A percentile compares a stretch with the other conserved stretches of the same genome.
Conservation (phyloP, 2,113 vertebrate genomes). For the Porphyrio hochstetteri region DNA sequence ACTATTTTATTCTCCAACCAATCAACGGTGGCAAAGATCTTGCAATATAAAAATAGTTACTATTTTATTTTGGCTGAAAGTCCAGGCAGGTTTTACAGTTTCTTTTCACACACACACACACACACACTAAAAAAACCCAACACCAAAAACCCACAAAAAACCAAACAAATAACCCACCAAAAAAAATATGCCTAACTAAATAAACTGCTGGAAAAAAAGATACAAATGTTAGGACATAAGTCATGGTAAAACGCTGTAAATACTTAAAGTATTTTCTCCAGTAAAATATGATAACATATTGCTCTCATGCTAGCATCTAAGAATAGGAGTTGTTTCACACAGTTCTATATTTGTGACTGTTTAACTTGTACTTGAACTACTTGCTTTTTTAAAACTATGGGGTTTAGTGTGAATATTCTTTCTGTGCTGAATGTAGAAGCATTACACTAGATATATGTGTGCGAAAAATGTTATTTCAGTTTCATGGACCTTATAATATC, state of each 20-base stretch:
- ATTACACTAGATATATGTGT: not conserved
- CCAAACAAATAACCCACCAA: not conserved
- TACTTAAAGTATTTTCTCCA: not conserved
- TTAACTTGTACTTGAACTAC: not conserved
- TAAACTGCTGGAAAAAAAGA: not conserved
- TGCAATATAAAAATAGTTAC: not conserved
- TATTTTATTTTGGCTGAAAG: not conserved
- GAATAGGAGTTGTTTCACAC: not conserved
- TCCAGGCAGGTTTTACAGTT: not conserved
- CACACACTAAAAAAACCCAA: too few species aligned
- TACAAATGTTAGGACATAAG: accelerated
- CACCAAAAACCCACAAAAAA: too few species aligned
- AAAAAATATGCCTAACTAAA: not conserved
- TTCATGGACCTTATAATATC: not conserved
- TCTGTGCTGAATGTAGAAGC: not conserved
- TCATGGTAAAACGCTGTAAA: not conserved
- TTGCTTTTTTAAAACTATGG: not conserved
- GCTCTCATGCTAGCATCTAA: not conserved
- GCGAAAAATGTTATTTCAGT: not conserved
- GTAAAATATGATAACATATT: not conserved
- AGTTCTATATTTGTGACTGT: not conserved
- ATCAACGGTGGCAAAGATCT: not conserved
- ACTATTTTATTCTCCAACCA: not conserved
- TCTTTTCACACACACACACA: not conserved
- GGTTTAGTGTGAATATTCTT: not conserved